A percentile compares a stretch with the other conserved stretches of the same genome.
Evolutionary conservation across 2,113 vertebrate species (phyloP).

Genomic region (Sylvilagus bachmani): DNA sequence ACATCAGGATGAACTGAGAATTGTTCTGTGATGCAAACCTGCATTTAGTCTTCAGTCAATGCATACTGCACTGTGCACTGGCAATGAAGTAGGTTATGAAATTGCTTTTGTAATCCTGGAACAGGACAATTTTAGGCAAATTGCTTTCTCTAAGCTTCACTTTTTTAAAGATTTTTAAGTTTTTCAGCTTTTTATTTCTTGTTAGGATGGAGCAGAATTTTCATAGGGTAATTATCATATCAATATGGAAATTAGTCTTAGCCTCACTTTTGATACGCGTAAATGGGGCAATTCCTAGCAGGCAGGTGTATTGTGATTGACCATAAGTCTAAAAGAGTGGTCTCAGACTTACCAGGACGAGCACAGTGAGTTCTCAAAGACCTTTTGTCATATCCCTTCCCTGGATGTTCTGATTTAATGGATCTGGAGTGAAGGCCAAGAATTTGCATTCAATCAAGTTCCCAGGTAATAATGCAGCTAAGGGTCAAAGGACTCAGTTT

Average conservation of each 20-base stretch:
- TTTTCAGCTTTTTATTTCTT: too few relatives aligned
- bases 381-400: not conserved
- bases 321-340: not conserved
- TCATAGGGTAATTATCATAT: too few relatives aligned
- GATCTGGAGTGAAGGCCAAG: not conserved
- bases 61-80: not conserved
- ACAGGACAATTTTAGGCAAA: not conserved
- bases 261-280: not conserved
- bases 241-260: too few relatives aligned
- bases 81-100: not conserved
- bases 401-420: not conserved
- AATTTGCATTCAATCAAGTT: constrained; percentile 34
- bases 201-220: too few relatives aligned
- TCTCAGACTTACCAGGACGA: too few relatives aligned
- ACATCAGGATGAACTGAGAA: not conserved
- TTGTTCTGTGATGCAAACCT: not conserved
- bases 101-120: not conserved
- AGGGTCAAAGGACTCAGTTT: not conserved
- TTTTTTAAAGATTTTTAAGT: too few relatives aligned
- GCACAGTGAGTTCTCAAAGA: not conserved
- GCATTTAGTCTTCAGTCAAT: constrained; percentile 7
- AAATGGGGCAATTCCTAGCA: not conserved
- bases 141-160: not conserved
- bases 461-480: not conserved
- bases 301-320: not conserved